Evolutionary conservation across 1,140 invertebrate species (phyloP).

Genomic region (Macrobrachium rosenbergii): DNA sequence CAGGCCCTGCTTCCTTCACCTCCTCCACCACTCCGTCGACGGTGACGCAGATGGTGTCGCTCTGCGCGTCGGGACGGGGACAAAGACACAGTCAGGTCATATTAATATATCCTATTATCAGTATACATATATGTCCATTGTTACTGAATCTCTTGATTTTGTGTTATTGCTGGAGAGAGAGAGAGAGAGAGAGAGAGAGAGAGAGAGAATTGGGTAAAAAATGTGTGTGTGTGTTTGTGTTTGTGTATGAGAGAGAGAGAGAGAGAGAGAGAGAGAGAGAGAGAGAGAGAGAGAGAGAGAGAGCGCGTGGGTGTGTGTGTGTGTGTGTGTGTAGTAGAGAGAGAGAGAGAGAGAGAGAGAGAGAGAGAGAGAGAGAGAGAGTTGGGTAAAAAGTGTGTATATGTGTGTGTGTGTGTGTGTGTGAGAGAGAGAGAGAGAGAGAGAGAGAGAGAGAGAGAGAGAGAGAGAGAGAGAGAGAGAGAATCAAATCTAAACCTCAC

Average conservation of each 20-base stretch:
- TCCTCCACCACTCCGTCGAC: constrained; percentile 62
- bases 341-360: too few species aligned
- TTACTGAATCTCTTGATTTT: too few species aligned
- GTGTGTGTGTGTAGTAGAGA: background rate
- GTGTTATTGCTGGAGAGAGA: too few species aligned
- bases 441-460: background rate
- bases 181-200: too few species aligned
- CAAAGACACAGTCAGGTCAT: background rate
- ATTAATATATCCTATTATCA: too few species aligned
- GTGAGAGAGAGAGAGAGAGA: too few species aligned
- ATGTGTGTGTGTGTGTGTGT: background rate
- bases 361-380: background rate
- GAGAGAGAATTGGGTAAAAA: background rate
- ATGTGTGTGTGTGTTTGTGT: background rate
- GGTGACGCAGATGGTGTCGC: constrained; percentile 62
- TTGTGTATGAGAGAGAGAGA: background rate
- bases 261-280: background rate
- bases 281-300: background rate
- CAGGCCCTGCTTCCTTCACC: constrained; percentile 44
- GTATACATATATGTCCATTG: too few species aligned
- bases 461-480: background rate
- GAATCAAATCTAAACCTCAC: background rate
- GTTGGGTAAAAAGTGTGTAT: background rate
- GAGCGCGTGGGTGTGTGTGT: too few species aligned
- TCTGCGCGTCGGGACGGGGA: constrained; percentile 15